Evolutionary conservation across 2,113 vertebrate genomes (phyloP), one percentile per base, ranked within the genome.

Genomic region (Seriola quinqueradiata): DNA sequence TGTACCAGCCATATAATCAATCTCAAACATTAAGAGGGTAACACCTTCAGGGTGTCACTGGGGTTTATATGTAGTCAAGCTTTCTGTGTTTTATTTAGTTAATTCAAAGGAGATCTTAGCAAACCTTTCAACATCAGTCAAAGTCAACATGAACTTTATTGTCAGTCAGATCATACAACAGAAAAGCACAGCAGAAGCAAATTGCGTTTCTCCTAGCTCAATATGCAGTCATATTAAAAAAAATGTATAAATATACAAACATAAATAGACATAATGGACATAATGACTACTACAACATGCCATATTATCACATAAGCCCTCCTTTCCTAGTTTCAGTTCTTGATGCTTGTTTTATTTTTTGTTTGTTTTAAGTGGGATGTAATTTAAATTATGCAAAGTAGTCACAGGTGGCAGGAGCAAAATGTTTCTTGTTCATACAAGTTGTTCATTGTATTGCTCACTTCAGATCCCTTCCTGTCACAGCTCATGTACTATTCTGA

Each of bases 401-500:
- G 54, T 61, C 57, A 59, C 57, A 52, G 32, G 63, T 78, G 70
- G 40, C 46, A 57, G 32, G 9, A 77, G 28, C 40, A 82, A 83
- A 76, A 23, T 55, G 76, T 58, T 81, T 80, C 48, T 77, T 64
- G 34, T 52, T 68, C 58, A 67, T 59, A 50, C 32, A 69, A 54
- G 70, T 54, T 79, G 60, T 69, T 82, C 46, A 48, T 69, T 71
- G 38, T 55, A 72, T 73, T 77, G 73, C 50, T 75, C 70, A 79
- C 44, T 78, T 88, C 50, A 70, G 32, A 71, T 59, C 34, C 23
- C 32, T 74, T 64, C 42, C 70, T 65, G 75, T 83, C 66, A 36
- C 42, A 66, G 73, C 83, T 83, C 61, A 85, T 88, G 85, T 74
- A 46, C 55, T 81, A 75, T 82, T 89, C 70, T 86, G 73, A 82